Conservation (phyloP, 1,140 invertebrate species). For the Cydia pomonella region DNA sequence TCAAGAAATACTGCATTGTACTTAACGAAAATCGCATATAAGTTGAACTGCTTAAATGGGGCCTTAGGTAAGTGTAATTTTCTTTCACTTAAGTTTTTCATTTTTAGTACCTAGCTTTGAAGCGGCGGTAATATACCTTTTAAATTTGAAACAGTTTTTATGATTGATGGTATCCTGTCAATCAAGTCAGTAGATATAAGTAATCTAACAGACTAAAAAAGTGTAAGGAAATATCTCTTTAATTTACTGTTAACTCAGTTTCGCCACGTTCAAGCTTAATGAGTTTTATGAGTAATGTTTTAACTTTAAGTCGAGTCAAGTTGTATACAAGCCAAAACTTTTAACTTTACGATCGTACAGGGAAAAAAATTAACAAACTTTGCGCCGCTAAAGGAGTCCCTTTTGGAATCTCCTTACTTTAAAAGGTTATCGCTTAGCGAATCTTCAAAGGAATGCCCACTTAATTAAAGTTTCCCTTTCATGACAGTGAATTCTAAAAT, state of each 20-base stretch:
- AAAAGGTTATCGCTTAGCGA: not conserved
- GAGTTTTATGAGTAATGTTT: constrained; percentile 4
- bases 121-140: no score
- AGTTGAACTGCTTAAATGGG: no score
- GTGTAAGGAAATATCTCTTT: no score
- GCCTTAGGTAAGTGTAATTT: no score
- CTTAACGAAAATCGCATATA: no score
- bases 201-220: not conserved
- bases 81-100: no score
- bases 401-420: constrained; percentile 15
- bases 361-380: not conserved
- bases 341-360: not conserved
- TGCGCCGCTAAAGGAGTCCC: not conserved
- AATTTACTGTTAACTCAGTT: not conserved
- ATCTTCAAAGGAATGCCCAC: constrained; percentile 28
- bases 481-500: not conserved
- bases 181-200: not conserved
- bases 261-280: not conserved
- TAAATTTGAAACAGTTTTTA: not conserved
- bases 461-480: constrained; percentile 26
- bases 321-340: not conserved
- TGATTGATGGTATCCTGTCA: not conserved
- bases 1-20: no score
- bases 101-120: no score
- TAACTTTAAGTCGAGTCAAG: not conserved